Conservation (phyloP, 1,140 invertebrate species). For the Trissolcus basalis region DNA sequence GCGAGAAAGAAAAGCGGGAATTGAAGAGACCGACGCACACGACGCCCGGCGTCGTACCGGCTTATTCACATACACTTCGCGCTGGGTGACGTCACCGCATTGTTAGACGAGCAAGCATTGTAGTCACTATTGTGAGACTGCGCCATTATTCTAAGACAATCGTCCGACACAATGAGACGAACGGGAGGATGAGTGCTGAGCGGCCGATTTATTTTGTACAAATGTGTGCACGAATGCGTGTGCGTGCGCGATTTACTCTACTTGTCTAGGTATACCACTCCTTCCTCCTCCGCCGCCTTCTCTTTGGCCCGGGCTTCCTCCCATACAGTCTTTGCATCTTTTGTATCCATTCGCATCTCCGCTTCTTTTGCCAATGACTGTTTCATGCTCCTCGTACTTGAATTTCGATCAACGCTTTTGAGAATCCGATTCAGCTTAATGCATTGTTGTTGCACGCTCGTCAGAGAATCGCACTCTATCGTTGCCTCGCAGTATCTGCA, state of each 20-base stretch:
- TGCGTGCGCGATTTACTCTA: conserved; percentile 61
- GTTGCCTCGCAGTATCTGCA: too few species aligned
- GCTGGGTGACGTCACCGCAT: conserved; percentile 76
- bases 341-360: conserved; percentile 55
- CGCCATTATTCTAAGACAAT: conserved; percentile 78
- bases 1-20: conserved; percentile 54
- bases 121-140: conserved; percentile 77
- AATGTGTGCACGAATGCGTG: conserved; percentile 54
- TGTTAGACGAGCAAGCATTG: conserved; percentile 78
- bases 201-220: conserved; percentile 70
- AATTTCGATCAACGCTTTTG: conserved; percentile 49
- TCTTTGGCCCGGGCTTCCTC: conserved; percentile 20
- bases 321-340: conserved; percentile 42
- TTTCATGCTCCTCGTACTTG: conserved; percentile 34
- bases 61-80: conserved; percentile 71
- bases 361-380: conserved; percentile 47
- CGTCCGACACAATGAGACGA: conserved; percentile 77
- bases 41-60: conserved; percentile 67
- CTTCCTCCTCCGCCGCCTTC: conserved; percentile 26
- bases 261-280: conserved; percentile 47
- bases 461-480: conserved; percentile 24
- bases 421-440: conserved; percentile 37
- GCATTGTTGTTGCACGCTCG: conserved; percentile 33
- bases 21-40: conserved; percentile 70
- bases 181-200: conserved; percentile 72